Evolutionary conservation across 2,888 invertebrate genomes (phyloP).

Genomic region (Orthosia gothica): DNA sequence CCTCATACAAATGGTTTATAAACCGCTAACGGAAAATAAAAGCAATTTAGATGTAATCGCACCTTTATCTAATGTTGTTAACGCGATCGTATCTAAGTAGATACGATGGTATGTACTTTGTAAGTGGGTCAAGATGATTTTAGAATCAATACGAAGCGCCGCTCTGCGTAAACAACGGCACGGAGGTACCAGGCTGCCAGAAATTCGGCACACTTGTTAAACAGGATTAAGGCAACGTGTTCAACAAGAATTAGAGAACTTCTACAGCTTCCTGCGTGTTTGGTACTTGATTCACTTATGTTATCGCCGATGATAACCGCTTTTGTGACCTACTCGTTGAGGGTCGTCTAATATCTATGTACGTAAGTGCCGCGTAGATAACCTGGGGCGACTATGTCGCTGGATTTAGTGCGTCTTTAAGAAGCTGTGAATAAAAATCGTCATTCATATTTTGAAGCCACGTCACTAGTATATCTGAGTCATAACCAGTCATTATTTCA

Average conservation of each 20-base stretch:
- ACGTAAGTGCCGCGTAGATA: slow-evolving; percentile 24
- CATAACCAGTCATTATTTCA: neutral
- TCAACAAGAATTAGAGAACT: slow-evolving; percentile 4
- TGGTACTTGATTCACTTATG: slow-evolving; percentile 26
- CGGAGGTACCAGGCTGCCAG: slow-evolving; percentile 32
- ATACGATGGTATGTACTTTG: slow-evolving; percentile 35
- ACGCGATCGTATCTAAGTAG: slow-evolving; percentile 43
- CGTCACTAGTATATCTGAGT: slow-evolving; percentile 24
- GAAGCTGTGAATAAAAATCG: slow-evolving; percentile 1
- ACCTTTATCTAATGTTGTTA: slow-evolving; percentile 43
- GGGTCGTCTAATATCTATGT: slow-evolving; percentile 51
- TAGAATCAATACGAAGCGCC: slow-evolving; percentile 77
- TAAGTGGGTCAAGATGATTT: slow-evolving; percentile 70
- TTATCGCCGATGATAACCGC: slow-evolving; percentile 49
- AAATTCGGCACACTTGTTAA: slow-evolving; percentile 24
- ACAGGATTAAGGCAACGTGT: slow-evolving; percentile 24
- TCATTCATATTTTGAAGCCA: slow-evolving; percentile 9
- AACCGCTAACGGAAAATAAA: slow-evolving; percentile 37
- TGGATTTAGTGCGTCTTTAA: neutral
- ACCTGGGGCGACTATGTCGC: slow-evolving; percentile 5
- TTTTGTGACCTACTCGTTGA: slow-evolving; percentile 40
- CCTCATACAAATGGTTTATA: slow-evolving; percentile 1
- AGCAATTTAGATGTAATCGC: slow-evolving; percentile 45
- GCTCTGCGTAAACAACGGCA: slow-evolving; percentile 33
- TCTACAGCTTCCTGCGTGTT: slow-evolving; percentile 40